phyloP scores from a whole-genome alignment of 2,797 vertebrate species.

The Amniataba percoides region DNA sequence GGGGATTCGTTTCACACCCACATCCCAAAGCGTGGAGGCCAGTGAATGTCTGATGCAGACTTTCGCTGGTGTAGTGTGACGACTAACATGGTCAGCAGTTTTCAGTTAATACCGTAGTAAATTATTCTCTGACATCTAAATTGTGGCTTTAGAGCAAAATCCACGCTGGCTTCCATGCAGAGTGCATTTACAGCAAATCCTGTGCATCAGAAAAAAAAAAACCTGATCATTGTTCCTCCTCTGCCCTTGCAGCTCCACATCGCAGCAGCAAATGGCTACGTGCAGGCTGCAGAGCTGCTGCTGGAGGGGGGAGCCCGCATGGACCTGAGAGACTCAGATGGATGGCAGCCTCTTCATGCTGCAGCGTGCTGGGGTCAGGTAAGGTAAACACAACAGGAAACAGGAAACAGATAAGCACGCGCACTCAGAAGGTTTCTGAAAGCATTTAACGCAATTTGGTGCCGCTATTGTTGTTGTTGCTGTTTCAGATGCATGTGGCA shows the following conservation, averaged over 20 bases:
- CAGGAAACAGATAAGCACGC: slow-evolving; percentile 36
- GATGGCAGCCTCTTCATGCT: slow-evolving; percentile 97
- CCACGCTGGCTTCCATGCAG: not conserved
- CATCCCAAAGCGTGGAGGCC: not conserved
- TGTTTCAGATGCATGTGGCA: slow-evolving; percentile 93
- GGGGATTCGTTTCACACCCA: not conserved
- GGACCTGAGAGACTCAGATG: slow-evolving; percentile 92
- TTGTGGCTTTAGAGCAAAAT: slow-evolving; percentile 1
- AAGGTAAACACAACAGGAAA: slow-evolving; percentile 76
- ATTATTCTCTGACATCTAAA: not conserved
- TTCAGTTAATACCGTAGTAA: not conserved
- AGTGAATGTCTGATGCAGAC: slow-evolving; percentile 4
- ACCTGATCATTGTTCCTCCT: slow-evolving; percentile 16
- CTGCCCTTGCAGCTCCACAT: slow-evolving; percentile 90
- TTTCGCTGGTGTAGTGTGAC: slow-evolving; percentile 3
- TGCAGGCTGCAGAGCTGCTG: slow-evolving; percentile 93
- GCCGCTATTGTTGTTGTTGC: slow-evolving; percentile 41
- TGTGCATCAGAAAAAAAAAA: slow-evolving; percentile 30
- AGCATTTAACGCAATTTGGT: slow-evolving; percentile 10
- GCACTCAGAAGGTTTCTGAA: slow-evolving; percentile 3
- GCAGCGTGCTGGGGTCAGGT: slow-evolving; percentile 99
- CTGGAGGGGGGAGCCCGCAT: slow-evolving; percentile 93
- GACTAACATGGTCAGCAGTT: slow-evolving; percentile 1
- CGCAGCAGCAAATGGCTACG: slow-evolving; percentile 93
- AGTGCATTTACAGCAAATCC: slow-evolving; percentile 22